Evolutionary conservation across 2,888 invertebrate genomes (phyloP).

Genomic region (Euspilapteryx auroguttella): DNA sequence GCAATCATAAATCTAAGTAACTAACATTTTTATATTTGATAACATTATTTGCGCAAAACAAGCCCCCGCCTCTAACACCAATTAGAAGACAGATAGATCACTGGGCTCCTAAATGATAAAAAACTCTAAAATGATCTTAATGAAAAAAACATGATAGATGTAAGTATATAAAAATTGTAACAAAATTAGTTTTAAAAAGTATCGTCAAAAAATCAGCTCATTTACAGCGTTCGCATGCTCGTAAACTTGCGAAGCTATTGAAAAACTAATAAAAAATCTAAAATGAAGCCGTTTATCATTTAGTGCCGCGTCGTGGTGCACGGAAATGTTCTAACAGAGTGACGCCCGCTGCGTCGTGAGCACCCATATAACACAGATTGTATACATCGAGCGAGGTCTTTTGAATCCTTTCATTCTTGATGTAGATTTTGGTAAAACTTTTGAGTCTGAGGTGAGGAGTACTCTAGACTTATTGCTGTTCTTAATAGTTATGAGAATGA

Average conservation of each 20-base stretch:
- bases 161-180: conserved; percentile 1
- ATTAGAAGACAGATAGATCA: conserved; percentile 31
- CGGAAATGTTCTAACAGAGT: too few species aligned
- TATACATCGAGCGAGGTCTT: too few species aligned
- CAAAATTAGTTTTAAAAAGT: background rate
- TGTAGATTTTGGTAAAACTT: too few species aligned
- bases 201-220: conserved; percentile 14
- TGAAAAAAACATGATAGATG: conserved; percentile 1
- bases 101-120: conserved; percentile 56
- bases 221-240: conserved; percentile 31
- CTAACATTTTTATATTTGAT: too few species aligned
- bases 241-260: conserved; percentile 34
- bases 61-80: conserved; percentile 47
- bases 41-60: too few species aligned
- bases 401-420: too few species aligned
- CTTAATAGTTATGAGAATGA: too few species aligned
- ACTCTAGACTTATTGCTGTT: too few species aligned
- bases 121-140: conserved; percentile 19
- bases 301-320: conserved; percentile 47
- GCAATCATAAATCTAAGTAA: too few species aligned
- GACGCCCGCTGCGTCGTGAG: too few species aligned
- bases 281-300: conserved; percentile 58
- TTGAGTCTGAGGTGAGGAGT: too few species aligned
- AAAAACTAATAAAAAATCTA: conserved; percentile 19
- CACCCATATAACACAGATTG: too few species aligned